phyloP scores from a whole-genome alignment of 2,113 vertebrate species.

The Ophthalmotilapia sp. region DNA sequence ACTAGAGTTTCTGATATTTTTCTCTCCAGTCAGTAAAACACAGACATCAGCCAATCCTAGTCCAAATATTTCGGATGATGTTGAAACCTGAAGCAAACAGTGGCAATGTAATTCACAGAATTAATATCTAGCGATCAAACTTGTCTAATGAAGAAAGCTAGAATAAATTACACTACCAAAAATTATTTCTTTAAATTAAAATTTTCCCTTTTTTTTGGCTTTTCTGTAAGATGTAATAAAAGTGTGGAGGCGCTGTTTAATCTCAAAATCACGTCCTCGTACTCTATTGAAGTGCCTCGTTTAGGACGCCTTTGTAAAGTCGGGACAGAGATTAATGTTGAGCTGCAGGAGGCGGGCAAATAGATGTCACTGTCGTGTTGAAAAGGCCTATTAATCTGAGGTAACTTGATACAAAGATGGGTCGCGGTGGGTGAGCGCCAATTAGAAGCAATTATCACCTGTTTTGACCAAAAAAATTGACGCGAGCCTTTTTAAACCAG shows the following conservation, averaged over 20 bases:
- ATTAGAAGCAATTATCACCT: not conserved
- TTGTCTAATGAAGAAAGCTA: rapidly evolving
- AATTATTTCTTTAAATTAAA: not conserved
- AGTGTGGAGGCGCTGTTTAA: not conserved
- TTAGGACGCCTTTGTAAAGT: not conserved
- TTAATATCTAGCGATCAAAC: not conserved
- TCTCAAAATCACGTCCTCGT: not conserved
- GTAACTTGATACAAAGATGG: not conserved
- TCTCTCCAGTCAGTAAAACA: not conserved
- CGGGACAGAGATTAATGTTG: not conserved
- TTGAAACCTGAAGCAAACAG: not conserved
- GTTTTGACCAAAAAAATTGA: not conserved
- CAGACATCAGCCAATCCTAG: not conserved
- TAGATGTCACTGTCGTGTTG: not conserved
- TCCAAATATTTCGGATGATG: not conserved
- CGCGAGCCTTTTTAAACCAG: not conserved
- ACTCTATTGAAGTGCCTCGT: not conserved
- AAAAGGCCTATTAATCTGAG: not conserved
- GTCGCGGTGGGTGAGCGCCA: not conserved
- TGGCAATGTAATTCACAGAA: not conserved
- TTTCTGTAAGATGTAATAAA: not conserved
- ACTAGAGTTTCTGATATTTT: not conserved
- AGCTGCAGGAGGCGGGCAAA: not conserved
- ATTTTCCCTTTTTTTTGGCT: not conserved
- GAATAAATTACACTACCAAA: not conserved